These are phyloP conservation scores for Lumbricus terrestris DNA, from an alignment of 2,888 invertebrate species.

Conservation along the genomic window DNA sequence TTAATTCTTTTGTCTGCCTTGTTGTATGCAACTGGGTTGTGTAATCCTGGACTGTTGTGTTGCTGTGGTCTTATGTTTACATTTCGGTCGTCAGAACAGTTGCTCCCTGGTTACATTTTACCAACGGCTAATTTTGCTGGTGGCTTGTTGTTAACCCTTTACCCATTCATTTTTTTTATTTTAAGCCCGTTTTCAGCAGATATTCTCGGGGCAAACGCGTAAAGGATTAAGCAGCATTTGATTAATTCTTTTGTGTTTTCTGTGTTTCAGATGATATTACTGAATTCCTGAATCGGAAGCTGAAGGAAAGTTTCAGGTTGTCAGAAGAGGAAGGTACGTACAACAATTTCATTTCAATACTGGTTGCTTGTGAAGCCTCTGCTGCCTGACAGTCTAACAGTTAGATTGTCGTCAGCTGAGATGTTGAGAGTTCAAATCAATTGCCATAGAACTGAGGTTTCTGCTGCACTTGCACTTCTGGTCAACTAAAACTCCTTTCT, in stretches of 20 bases:
- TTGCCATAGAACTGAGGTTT: no score
- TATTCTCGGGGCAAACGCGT: no score
- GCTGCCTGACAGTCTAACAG: no score
- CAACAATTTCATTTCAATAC: background rate
- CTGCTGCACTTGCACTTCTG: background rate
- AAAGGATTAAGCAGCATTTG: no score
- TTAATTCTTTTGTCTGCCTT: background rate
- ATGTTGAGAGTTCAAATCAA: no score
- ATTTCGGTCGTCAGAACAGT: background rate
- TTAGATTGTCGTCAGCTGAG: no score
- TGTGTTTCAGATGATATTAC: conserved; percentile 14
- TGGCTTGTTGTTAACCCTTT: background rate
- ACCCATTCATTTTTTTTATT: no score
- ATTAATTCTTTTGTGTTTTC: background rate
- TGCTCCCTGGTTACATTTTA: background rate
- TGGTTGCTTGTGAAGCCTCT: background rate
- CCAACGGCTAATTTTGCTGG: background rate
- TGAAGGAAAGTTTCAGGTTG: conserved; percentile 13
- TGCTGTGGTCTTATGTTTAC: background rate
- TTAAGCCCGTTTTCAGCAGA: no score
- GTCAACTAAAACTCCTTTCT: background rate
- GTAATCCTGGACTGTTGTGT: background rate
- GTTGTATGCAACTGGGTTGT: background rate
- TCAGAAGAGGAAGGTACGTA: conserved; percentile 17
- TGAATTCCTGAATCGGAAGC: conserved; percentile 7